These are phyloP conservation scores for Venturia canescens DNA, from an alignment of 1,140 invertebrate genomes.

Conservation along the genomic window DNA sequence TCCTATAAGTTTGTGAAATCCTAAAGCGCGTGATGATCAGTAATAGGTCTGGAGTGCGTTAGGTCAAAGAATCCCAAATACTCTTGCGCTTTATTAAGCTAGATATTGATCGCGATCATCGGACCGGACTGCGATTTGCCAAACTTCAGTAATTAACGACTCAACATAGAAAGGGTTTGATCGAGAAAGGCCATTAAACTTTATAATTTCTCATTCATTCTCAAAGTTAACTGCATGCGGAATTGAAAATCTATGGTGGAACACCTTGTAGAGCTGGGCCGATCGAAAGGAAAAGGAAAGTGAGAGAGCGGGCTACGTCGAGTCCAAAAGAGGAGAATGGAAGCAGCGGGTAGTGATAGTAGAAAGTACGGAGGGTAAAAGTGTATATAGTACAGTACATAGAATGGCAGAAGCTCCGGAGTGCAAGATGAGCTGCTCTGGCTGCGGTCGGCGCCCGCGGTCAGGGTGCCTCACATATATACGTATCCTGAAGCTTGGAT, in stretches of 20 bases:
- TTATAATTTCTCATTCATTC: too few relatives aligned
- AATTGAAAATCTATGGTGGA: neutral
- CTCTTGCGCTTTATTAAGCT: too few relatives aligned
- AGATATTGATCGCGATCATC: too few relatives aligned
- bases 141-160: too few relatives aligned
- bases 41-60: too few relatives aligned
- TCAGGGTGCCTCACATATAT: conserved; percentile 23
- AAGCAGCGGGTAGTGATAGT: neutral
- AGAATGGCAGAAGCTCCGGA: conserved; percentile 31
- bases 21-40: too few relatives aligned
- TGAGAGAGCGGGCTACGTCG: neutral
- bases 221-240: too few relatives aligned
- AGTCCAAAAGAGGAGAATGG: conserved; percentile 12
- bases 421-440: conserved; percentile 38
- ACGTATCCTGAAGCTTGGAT: neutral
- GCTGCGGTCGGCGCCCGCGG: conserved; percentile 38
- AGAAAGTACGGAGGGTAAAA: neutral
- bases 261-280: neutral
- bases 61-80: too few relatives aligned
- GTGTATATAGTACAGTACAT: neutral
- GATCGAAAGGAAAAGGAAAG: neutral
- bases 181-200: too few relatives aligned
- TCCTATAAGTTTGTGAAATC: too few relatives aligned
- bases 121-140: too few relatives aligned
- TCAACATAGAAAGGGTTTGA: too few relatives aligned